These are phyloP conservation scores for Petrocephalus microphthalmus DNA, from an alignment of 2,113 vertebrate genomes.

Conservation along the genomic window DNA sequence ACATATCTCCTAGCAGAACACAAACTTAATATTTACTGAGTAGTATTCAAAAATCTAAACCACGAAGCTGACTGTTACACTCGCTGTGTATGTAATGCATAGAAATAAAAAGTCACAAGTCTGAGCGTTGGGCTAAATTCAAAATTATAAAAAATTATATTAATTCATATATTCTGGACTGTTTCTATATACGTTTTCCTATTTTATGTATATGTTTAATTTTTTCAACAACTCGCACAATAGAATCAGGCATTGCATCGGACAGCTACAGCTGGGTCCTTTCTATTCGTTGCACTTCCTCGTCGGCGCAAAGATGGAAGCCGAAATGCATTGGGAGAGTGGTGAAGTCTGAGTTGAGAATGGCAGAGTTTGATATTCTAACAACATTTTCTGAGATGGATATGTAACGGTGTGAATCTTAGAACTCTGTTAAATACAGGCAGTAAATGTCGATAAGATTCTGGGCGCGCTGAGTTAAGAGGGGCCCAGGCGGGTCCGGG, in stretches of 20 bases:
- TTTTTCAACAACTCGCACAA: not conserved
- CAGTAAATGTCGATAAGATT: not conserved
- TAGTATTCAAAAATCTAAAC: not conserved
- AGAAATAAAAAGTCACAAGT: not conserved
- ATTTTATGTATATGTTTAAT: not conserved
- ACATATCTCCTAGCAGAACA: not conserved
- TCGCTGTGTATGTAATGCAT: not conserved
- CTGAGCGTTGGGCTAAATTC: not conserved
- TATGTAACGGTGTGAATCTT: conserved; percentile 1
- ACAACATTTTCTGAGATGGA: not conserved
- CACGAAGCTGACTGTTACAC: not conserved
- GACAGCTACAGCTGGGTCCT: conserved; percentile 18
- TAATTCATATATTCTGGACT: not conserved
- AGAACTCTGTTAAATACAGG: not conserved
- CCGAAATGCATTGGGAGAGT: not conserved
- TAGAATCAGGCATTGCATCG: not conserved
- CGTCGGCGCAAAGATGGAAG: conserved; percentile 27
- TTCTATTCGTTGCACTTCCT: conserved; percentile 15
- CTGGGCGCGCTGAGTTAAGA: not conserved
- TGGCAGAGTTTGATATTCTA: not conserved
- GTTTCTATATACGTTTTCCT: not conserved
- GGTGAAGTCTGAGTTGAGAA: not conserved
- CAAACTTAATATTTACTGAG: not conserved
- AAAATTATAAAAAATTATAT: not conserved
- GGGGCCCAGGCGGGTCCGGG: not conserved